Evolutionary conservation across 2,113 vertebrate genomes (phyloP), one percentile per base, ranked within the genome.

Genomic region (Peromyscus californicus): DNA sequence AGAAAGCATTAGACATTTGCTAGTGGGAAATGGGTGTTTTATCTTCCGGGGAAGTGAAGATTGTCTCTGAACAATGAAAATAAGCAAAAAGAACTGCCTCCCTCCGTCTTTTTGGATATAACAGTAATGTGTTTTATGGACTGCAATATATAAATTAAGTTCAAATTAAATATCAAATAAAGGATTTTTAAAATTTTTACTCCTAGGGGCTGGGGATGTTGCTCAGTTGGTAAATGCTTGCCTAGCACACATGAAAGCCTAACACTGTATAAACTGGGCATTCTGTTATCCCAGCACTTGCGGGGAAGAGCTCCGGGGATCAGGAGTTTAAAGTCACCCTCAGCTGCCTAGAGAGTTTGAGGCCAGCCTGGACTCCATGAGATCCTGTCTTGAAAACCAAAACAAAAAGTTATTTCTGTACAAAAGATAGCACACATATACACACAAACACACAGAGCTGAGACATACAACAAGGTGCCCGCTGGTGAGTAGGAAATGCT

Each of bases 131-230:
- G 24, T 39, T 87, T 94, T 63, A 13, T n/a, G 24, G 88, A 51
- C 29, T 8, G 2, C 39, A 92, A 90, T 85, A 90, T 42, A 90
- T 75, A 42, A 92, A 84, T 78, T 93, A 96, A 89, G 42, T 85
- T 90, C 42, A 79, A 91, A 88, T 91, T 72, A 94, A 94, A 90
- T 84, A 90, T 48, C 63, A 85, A 93, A 78, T 75, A 91, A 4
- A 89, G 39, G 12, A 39, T 65, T 93, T 92, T 29, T 45, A 67
- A 70, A 80, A n/a, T 65, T 84, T 80, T 70, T 85, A 93, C 75
- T 97, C 26, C 72, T 69, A 17, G 61, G 33, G 67, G 12, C 24
- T 85, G 26, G 39, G 59, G n/a, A 65, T 45, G 82, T 16, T 63
- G 24, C 6, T 65, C 26, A 33, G 26, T 69, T 65, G 5, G 26